Evolutionary conservation across 2,113 vertebrate genomes (phyloP).

Genomic region (Cnemophilus loriae): DNA sequence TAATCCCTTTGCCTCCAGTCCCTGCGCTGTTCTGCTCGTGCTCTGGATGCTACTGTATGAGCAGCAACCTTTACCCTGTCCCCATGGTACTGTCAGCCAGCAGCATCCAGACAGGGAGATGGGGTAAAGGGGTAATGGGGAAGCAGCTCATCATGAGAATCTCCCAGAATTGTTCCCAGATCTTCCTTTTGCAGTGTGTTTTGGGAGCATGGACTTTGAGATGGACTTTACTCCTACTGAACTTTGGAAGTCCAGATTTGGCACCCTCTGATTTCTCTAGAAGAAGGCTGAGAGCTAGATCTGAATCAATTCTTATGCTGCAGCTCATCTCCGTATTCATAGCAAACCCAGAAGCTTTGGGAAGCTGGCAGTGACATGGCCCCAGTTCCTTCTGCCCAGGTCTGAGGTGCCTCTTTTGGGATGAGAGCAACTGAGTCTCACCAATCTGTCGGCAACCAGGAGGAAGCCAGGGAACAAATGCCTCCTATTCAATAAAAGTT

Average conservation of each 20-base stretch:
- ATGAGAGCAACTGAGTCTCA: not conserved
- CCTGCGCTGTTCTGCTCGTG: not conserved
- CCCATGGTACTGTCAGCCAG: not conserved
- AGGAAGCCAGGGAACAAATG: not conserved
- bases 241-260: not conserved
- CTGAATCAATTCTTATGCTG: not conserved
- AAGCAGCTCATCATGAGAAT: not conserved
- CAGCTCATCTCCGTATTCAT: not conserved
- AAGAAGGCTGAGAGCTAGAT: not conserved
- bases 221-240: not conserved
- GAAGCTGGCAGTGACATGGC: not conserved
- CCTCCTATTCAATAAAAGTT: not conserved
- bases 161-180: not conserved
- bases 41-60: fast-evolving
- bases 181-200: not conserved
- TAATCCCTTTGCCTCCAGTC: not conserved
- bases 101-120: not conserved
- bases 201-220: not conserved
- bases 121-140: not conserved
- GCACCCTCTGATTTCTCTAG: not conserved
- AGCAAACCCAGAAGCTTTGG: not conserved
- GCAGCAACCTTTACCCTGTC: not conserved
- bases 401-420: not conserved
- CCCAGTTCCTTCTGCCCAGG: not conserved
- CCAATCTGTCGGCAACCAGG: not conserved